Base-by-base conservation (phyloP, 2,113 vertebrate species). In the Pygoscelis adeliae region DNA sequence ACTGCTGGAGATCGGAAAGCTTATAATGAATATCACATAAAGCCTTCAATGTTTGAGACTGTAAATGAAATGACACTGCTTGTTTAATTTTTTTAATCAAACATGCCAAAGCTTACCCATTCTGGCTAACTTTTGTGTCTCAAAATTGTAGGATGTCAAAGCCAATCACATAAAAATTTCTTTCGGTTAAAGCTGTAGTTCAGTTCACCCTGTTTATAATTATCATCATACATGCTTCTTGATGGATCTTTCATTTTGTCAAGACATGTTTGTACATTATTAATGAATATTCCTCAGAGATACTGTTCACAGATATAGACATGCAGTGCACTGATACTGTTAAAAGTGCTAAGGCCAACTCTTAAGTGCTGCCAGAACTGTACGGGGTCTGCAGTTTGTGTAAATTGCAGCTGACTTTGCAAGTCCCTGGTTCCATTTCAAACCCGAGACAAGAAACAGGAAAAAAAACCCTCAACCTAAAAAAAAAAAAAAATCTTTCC, bases 391-490 rank as follows among this genome's bases (percentile, higher is more conserved):
- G 27, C 13, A 59, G 15, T n/a, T 15, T 58, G 10, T 29, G 14
- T 40, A 78, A 74, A 86, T 67, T 87, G 18, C 38, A 67, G 29
- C 10, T 87, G 44, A 44, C 23, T 53, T 77, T 42, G 40, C 18
- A 89, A 36, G 36, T 44, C 23, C 5, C 15, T 67, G 18, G 5
- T 34, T 85, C 23, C 13, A 27, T 79, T 84, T 86, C 40, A 89
- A 74, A 52, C 7, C 6, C 0, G 5, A 29, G 40, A 46, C 3
- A 74, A 80, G 21, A n/a, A 84, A 73, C 67, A 55, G 2, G 42
- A 32, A 55, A 65, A 32, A 38, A 30, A 9, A 0, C 11, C 3
- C 9, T 40, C 13, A 59, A 13, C 5, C 1, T 9, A 26, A 1
- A 61, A 63, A 49, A 47, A 21, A 56, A 25, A 15, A 19, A 22